Evolutionary conservation across 2,888 invertebrate genomes (phyloP), one percentile per base, ranked within the genome.

Genomic region (Protophormia terraenovae): DNA sequence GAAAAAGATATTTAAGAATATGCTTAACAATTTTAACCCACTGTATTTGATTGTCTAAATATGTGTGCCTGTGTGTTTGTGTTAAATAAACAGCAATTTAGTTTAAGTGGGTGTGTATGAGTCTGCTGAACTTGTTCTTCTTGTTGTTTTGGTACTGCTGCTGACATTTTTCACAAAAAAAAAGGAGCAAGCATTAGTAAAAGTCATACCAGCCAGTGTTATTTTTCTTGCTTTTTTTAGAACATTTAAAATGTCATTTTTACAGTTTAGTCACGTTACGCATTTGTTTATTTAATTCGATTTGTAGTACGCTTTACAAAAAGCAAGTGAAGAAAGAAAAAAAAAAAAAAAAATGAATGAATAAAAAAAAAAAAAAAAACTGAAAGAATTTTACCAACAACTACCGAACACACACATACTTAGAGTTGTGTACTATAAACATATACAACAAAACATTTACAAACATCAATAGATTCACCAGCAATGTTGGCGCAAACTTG

Each of bases 281-380:
- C 91, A 91, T 92, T 92, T 92, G 92, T 92, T 92, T 92, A 92
- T 92, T 91, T 92, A 92, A 92, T 92, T 92, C 91, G 92, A 92
- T 92, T 92, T 89, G 76, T 84, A 82, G 85, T 82, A 81, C 78
- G 82, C 78, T 78, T 71, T 24, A 19, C 55, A 76, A 50, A 35
- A 75, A 35, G 45, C 24, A 50, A 53, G 24, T 55, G 47, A 22
- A 55, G 16, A 53, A 66, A 22, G 60, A n/a, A 2, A 50, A 22
- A n/a, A 62, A 29, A 67, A 41, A 8, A 7, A 29, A 8, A 32
- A 38, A 58, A 55, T 66, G 22, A 41, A 66, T 53, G 50, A 38
- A 19, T 35, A 7, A 4, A 14, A 6, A 8, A 47, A 19, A 32
- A 32, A 24, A 22, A 24, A 53, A 53, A 50, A 55, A 69, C 7